Conservation (phyloP, 2,113 vertebrate species). For the Cynoglossus semilaevis region DNA sequence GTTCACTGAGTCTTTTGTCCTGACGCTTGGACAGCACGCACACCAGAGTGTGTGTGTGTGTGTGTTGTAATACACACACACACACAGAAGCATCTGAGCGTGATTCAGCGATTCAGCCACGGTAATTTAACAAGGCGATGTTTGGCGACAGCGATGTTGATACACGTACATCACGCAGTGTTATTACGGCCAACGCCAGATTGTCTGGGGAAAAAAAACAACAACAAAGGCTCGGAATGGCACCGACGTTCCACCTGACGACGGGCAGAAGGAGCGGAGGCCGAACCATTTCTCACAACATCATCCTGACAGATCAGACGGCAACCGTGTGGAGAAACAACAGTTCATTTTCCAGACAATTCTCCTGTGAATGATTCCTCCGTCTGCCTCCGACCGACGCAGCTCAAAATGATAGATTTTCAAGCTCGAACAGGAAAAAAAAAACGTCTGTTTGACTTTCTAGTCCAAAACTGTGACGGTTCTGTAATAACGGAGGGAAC, state of each 20-base stretch:
- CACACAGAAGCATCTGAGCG: not conserved
- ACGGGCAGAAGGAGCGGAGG: slow-evolving; percentile 45
- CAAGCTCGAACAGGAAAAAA: slow-evolving; percentile 16
- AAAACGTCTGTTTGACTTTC: not conserved
- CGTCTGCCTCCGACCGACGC: slow-evolving; percentile 28
- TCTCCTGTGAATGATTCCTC: slow-evolving; percentile 41
- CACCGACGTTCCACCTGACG: slow-evolving; percentile 2
- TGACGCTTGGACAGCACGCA: slow-evolving; percentile 23
- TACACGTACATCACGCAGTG: too few relatives aligned
- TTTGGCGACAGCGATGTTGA: slow-evolving; percentile 9
- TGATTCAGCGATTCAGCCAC: too few relatives aligned
- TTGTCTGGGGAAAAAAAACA: too few relatives aligned
- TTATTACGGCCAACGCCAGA: too few relatives aligned
- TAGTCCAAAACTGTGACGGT: slow-evolving; percentile 1
- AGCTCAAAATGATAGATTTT: slow-evolving; percentile 43
- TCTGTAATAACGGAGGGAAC: not conserved
- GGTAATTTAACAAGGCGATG: too few relatives aligned
- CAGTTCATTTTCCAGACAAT: slow-evolving; percentile 32
- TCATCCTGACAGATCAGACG: slow-evolving; percentile 54
- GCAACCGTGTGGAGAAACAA: slow-evolving; percentile 57
- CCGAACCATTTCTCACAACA: slow-evolving; percentile 38
- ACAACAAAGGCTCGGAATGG: too few relatives aligned
- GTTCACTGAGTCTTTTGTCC: slow-evolving; percentile 71
- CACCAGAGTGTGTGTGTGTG: too few relatives aligned
- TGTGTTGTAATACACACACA: not conserved